Evolutionary conservation across 2,113 vertebrate genomes (phyloP).

Genomic region (Zosterops lateralis): DNA sequence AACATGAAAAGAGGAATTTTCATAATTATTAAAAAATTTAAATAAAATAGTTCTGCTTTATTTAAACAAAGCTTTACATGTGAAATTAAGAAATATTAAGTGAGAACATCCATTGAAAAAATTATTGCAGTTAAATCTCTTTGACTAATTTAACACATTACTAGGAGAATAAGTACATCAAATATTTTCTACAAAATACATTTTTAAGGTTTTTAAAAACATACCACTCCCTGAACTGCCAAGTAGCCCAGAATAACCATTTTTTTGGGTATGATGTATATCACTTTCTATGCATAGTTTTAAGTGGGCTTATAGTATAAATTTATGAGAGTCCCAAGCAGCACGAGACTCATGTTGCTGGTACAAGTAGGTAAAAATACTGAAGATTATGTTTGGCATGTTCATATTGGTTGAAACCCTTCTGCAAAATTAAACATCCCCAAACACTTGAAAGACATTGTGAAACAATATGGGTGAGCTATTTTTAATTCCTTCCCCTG

Average conservation of each 20-base stretch:
- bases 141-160: neutral
- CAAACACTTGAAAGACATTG: neutral
- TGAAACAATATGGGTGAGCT: neutral
- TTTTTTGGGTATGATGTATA: neutral
- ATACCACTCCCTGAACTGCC: neutral
- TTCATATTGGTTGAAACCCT: neutral
- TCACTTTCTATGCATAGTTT: constrained; percentile 15
- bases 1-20: neutral
- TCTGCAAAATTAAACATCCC: neutral
- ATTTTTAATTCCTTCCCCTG: constrained; percentile 12
- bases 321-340: neutral
- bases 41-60: neutral
- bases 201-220: neutral
- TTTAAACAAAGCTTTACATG: neutral
- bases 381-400: constrained; percentile 14
- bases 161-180: neutral
- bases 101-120: neutral
- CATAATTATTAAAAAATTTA: neutral
- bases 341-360: neutral
- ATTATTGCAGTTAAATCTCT: neutral
- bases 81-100: neutral
- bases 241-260: neutral
- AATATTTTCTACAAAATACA: neutral
- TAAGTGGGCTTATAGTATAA: neutral
- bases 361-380: neutral